Evolutionary conservation across 1,140 invertebrate species (phyloP), one percentile per base, ranked within the genome.

Genomic region (Drosophila nikananu): DNA sequence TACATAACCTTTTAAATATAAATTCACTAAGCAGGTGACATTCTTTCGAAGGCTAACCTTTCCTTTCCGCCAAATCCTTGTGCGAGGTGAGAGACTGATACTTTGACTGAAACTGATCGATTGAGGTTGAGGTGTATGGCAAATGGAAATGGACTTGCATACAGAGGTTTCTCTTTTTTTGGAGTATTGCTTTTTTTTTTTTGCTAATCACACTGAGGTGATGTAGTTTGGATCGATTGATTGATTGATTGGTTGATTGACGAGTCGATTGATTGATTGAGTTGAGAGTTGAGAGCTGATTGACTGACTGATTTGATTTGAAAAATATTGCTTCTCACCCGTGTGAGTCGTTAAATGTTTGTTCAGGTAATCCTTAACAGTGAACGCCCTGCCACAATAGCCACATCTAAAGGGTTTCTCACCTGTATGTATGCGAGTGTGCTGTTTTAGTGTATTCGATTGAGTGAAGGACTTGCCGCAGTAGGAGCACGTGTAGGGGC

Each of bases 401-500:
- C 90, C 91, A 92, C 92, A 93, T 92, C 91, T 92, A 92, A 92
- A 93, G 81, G 92, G 92, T 92, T 93, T 93, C 91, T 93, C 92
- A 92, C 92, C 92, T 92, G 92, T 93, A 92, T 93, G 92, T 83
- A 92, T 93, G 83, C 92, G 90, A 87, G 91, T 92, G 80, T 93
- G 92, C 91, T 93, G 92, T 92, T 93, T 93, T 83, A 92, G 90
- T 90, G 91, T 93, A 91, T 93, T 93, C 86, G 91, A 92, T 92
- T 93, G 92, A 83, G 96, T 96, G 92, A 97, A 97, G 72, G 95
- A 94, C 23, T 96, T 94, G 54, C 95, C 94, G 92, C 97, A 97
- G 46, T 96, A 93, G 9, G 94, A 93, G 91, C 97, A 97, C 55
- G 94, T 93, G 91, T 96, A 97, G 74, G 91, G 91, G 71, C 91